These are phyloP conservation scores for Drosophila ananassae DNA, from an alignment of 1,140 invertebrate genomes.

Conservation along the genomic window DNA sequence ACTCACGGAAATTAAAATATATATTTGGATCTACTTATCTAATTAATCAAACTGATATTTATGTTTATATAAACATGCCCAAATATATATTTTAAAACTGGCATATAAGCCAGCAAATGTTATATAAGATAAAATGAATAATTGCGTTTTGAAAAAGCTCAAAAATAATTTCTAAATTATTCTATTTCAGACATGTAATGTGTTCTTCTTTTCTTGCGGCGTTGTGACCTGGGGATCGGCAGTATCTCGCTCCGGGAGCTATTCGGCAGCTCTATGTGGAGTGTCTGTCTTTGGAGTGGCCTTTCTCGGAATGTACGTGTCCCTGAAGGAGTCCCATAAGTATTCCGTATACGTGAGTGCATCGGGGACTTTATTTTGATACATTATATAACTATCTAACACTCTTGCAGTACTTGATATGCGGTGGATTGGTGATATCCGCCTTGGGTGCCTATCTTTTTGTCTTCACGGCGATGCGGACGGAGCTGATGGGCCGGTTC, in stretches of 20 bases:
- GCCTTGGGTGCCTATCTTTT: conserved; percentile 59
- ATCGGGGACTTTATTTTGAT: too few relatives aligned
- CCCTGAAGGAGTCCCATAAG: conserved; percentile 66
- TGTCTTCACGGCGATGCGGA: conserved; percentile 56
- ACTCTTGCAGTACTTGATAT: conserved; percentile 42
- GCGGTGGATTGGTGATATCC: conserved; percentile 43
- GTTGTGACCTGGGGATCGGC: conserved; percentile 71
- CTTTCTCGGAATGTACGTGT: conserved; percentile 65
- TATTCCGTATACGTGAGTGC: conserved; percentile 67
- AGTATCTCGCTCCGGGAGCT: conserved; percentile 55
- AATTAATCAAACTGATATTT: background rate
- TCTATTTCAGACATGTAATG: conserved; percentile 46
- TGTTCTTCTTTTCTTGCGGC: conserved; percentile 75
- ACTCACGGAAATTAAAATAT: background rate
- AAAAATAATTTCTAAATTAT: background rate
- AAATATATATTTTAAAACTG: background rate
- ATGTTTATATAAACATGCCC: background rate
- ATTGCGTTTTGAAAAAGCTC: too few relatives aligned
- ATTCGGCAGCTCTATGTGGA: conserved; percentile 52
- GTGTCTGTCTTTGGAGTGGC: conserved; percentile 43
- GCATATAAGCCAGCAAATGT: background rate
- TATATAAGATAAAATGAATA: background rate
- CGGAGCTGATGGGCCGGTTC: conserved; percentile 51
- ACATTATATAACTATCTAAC: background rate
- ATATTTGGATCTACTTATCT: background rate